Conservation (phyloP, 2,797 vertebrate genomes). For the Brachyalestes nurse region DNA sequence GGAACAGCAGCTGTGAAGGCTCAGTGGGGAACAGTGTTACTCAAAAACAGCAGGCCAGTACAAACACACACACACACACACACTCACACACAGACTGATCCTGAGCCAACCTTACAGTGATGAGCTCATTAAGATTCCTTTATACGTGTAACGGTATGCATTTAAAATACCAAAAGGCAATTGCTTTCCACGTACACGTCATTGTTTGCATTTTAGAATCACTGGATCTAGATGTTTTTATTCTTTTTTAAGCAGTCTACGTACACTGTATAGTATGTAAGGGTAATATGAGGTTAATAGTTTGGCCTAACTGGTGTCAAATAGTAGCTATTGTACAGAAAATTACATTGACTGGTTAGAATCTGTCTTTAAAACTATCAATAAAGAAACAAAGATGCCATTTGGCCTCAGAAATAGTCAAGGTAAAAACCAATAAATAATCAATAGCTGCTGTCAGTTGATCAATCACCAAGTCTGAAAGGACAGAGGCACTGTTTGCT, state of each 20-base stretch:
- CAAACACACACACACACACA: conserved; percentile 26
- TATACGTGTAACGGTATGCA: not conserved
- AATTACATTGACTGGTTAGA: no score
- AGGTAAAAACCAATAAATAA: no score
- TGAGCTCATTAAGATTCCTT: conserved; percentile 18
- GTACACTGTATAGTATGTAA: not conserved
- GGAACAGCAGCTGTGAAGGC: conserved; percentile 42
- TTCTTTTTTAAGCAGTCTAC: not conserved
- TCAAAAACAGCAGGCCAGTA: conserved; percentile 37
- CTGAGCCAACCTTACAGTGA: not conserved
- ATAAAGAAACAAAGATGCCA: no score
- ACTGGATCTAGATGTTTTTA: not conserved
- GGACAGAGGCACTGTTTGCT: no score
- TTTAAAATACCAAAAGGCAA: conserved; percentile 9
- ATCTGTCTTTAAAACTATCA: no score
- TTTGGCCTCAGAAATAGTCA: no score
- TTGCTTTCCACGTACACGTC: conserved; percentile 2
- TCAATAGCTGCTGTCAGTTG: no score
- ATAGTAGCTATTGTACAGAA: no score
- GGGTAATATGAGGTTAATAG: not conserved
- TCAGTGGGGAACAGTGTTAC: conserved; percentile 29
- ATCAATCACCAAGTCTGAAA: no score
- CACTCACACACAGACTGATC: conserved; percentile 1
- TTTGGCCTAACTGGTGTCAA: no score
- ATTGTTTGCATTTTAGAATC: not conserved